phyloP scores from a whole-genome alignment of 2,888 invertebrate species.

The Leucozona laternaria region DNA sequence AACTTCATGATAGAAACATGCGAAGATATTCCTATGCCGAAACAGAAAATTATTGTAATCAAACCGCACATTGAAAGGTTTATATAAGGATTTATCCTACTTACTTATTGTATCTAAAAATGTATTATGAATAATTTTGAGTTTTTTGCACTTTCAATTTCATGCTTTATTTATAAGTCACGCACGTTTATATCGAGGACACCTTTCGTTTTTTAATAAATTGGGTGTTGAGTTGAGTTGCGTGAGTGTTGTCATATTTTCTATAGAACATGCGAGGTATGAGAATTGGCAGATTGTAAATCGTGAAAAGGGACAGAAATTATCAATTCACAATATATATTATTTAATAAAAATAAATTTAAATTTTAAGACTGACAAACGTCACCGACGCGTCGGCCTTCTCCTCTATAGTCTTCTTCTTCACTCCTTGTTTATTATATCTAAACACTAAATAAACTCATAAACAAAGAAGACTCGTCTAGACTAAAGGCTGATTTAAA shows the following conservation, averaged over 20 bases:
- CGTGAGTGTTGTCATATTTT: neutral
- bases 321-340: too few species aligned
- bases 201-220: neutral
- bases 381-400: too few species aligned
- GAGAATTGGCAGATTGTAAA: neutral
- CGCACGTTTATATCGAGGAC: neutral
- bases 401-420: too few species aligned
- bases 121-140: constrained; percentile 4
- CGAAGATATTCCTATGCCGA: neutral
- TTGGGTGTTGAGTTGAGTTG: neutral
- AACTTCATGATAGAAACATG: constrained; percentile 21
- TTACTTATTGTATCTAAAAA: neutral
- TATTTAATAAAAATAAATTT: too few species aligned
- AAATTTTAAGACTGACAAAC: too few species aligned
- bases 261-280: too few species aligned
- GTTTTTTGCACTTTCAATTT: neutral
- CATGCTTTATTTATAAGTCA: constrained; percentile 1
- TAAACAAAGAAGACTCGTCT: too few species aligned
- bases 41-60: neutral
- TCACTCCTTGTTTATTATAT: too few species aligned
- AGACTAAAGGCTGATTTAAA: too few species aligned
- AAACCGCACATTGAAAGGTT: neutral
- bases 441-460: too few species aligned
- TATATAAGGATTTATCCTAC: neutral
- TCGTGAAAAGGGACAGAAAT: too few species aligned